Base-by-base conservation (phyloP, 2,113 vertebrate genomes). In the Hucho hucho region DNA sequence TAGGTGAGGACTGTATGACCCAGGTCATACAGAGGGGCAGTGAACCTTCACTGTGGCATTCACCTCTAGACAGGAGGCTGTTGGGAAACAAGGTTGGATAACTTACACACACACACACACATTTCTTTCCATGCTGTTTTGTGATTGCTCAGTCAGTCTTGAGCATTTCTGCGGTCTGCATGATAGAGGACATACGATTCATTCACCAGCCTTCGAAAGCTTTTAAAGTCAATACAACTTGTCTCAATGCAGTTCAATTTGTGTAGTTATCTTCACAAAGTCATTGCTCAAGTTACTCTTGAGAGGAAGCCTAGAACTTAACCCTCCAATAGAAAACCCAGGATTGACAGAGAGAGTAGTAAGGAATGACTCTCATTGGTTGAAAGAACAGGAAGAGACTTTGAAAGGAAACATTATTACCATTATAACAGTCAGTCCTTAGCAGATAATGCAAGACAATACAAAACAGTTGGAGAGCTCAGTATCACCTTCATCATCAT, bases 1-100 rank as follows among this genome's bases (percentile, higher is more conserved):
- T 88, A 87, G 89, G 87, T 89, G 85, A 89, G 84, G 89, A 53
- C 49, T 53, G 85, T 86, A 80, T 78, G 89, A 78, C 86, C 79
- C 85, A 89, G 89, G 86, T 89, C 88, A 91, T 85, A 87, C 82
- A 84, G 86, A 87, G 89, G 89, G 76, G 87, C 86, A 84, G 75
- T 88, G 87, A 90, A 89, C 88, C 88, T 87, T 88, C 83, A 73
- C 87, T 75, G 75, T 76, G 37, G 49, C 49, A 53, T 13, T 13
- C 49, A 0, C 14, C 49, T 53, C 49, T 4, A 18, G 49, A 53
- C 16, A 18, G 49, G 49, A 53, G 3, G 49, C 14, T 1, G 16
- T 53, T 53, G 49, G 49, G 12, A 53, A 13, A 18, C 49, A 13
- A 53, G 49, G 79, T 87, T 87, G 84, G 84, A 76, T 84, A 69